Base-by-base conservation (phyloP, 2,113 vertebrate genomes). In the Struthidea cinerea region DNA sequence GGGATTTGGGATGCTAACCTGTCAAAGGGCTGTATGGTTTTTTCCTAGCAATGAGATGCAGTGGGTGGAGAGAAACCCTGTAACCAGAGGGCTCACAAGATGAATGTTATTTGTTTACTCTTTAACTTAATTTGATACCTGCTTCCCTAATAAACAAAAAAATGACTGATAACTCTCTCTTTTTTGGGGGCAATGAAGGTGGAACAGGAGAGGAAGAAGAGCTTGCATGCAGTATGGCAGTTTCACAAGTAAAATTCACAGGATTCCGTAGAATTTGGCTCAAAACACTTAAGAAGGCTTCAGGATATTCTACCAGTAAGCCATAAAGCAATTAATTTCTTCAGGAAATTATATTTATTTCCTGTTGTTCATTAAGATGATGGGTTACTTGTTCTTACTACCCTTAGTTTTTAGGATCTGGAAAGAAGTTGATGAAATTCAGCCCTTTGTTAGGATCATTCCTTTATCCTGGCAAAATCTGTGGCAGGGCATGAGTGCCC, bases 401-500 rank as follows among this genome's bases (percentile, higher is more conserved):
- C 9, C 3, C 8, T 69, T 87, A 60, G 22, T 9, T 59, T 49
- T 42, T 47, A 46, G 33, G 32, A 59, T 73, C 23, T 64, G 39
- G 32, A 44, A 71, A 37, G 39, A 73, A 2, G 10, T 4, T 57
- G 18, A 50, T 22, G 27, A 44, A 84, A 84, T 83, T 57, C 32
- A 57, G 2, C 8, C 4, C 7, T 59, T 81, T 53, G 27, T 89
- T 49, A 32, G 11, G 17, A 15, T 55, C 12, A 8, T 42, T 59
- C 23, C 4, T 81, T 70, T 44, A 81, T 37, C 10, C n/a, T 52
- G 49, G 6, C 13, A 57, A 65, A 56, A 42, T 27, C 30, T 53
- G 42, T 0, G 3, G 11, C 8, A 33, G 16, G 7, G 8, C 17
- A 19, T 1, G 9, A 46, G 4, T 0, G 1, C 5, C 13, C 4